phyloP scores from a whole-genome alignment of 2,797 vertebrate genomes.

The Anisognathus igniventris region DNA sequence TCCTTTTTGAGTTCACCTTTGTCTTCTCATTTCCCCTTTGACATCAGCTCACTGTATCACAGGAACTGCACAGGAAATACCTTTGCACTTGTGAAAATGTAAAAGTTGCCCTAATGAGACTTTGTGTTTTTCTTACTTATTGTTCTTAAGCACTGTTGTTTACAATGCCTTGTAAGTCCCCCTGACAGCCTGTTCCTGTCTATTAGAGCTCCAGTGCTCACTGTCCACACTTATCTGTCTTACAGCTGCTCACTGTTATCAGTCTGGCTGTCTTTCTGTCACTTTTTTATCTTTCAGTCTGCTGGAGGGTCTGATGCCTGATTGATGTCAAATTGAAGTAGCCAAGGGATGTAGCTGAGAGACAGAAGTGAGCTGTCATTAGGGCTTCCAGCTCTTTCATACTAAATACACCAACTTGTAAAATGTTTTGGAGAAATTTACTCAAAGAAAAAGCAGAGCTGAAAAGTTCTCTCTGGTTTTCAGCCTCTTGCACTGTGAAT shows the following conservation, averaged over 20 bases:
- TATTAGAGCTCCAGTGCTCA: conserved; percentile 9
- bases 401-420: not conserved
- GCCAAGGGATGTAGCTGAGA: conserved; percentile 26
- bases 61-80: not conserved
- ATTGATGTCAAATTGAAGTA: conserved; percentile 45
- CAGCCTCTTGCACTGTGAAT: not conserved
- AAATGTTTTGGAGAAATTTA: not conserved
- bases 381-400: not conserved
- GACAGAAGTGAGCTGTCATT: not conserved
- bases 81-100: not conserved
- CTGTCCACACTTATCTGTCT: not conserved
- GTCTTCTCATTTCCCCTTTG: not conserved
- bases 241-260: conserved; percentile 31
- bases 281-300: conserved; percentile 45
- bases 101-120: not conserved
- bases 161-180: not conserved
- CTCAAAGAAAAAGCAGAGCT: not conserved
- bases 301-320: conserved; percentile 21
- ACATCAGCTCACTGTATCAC: not conserved
- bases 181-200: conserved; percentile 27
- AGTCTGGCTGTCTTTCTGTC: conserved; percentile 62
- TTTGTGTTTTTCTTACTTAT: not conserved
- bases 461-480: not conserved
- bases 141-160: not conserved
- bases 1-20: not conserved